Base-by-base conservation (phyloP, 2,113 vertebrate species). In the Cricetomys ansorgei region DNA sequence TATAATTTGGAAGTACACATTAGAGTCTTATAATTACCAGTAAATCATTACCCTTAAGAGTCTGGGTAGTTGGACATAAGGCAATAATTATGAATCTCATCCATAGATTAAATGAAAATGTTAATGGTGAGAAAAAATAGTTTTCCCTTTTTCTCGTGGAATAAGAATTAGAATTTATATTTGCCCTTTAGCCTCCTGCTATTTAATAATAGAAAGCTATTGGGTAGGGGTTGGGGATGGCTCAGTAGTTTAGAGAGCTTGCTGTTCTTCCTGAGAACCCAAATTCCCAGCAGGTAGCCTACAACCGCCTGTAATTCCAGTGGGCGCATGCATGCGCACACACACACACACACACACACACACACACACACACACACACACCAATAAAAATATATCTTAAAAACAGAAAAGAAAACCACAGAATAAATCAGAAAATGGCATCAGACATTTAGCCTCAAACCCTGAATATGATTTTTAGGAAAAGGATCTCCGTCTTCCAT, bases 61-160 rank as follows among this genome's bases (percentile, higher is more conserved):
- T 64, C 83, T n/a, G 27, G 17, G n/a, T 87, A 25, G 7, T 67
- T 77, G 70, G 29, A 29, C 85, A 48, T 67, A 94, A 92, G 57
- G 43, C 62, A 91, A 45, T 95, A 64, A 93, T 77, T 85, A 84
- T 43, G 15, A 90, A 59, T 92, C 29, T 65, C 12, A 88, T 53
- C 91, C 67, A 70, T 75, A 65, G 89, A 45, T 83, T 94, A 89
- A 72, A 89, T 70, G 31, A 85, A 91, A 89, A 25, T 55, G 15
- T 70, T 64, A 94, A 62, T 65, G 91, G 79, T 62, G 6, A 7
- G 15, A 25, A 95, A 94, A 94, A 70, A 19, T 23, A 95, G 69
- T 92, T 64, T 89, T n/a, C 25, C 34, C 59, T 94, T 76, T 83
- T 59, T 25, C 25, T 13, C 13, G 43, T 90, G 37, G 53, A 50